Evolutionary conservation across 2,888 invertebrate genomes (phyloP), one percentile per base, ranked within the genome.

Genomic region (Drosophila atroscutellata): DNA sequence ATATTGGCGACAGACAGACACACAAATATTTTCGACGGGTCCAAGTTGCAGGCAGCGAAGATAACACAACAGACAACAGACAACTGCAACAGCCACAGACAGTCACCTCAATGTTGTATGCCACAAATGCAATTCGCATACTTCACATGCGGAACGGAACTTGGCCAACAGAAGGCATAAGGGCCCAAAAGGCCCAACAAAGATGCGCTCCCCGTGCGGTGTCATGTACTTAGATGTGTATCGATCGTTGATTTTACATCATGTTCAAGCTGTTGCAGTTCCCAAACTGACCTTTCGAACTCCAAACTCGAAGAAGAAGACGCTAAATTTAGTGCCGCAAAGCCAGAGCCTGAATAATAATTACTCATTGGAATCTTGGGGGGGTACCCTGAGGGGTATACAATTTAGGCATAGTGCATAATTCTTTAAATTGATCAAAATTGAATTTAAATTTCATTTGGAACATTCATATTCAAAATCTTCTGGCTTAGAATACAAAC

Each of bases 1-100:
- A 77, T 77, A 79, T 86, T 83, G 89, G 86, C 86, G 81, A 89
- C 89, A 83, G 62, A 80, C 39, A 26, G 4, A 45, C n/a, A 49
- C 49, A 42, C 72, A 83, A 82, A 87, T 86, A 87, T 82, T 87
- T 89, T 77, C 86, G 89, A 80, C 55, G 55, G 55, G 36, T 28
- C 39, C 37, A 39, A 28, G 26, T 36, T 32, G 55, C 55, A n/a
- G 37, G 39, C 75, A 59, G 61, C 55, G 42, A 59, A 58, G 74
- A 77, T 74, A 65, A 66, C 78, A 68, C n/a, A 54, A 50, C 47
- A 26, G 47, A 55, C 51, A 61, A 42, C 50, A 20, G 13, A 5
- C 64, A 47, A 34, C 57, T 36, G 57, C 62, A 68, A 57, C 54
- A 45, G 56, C 51, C n/a, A 37, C 52, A 37, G 50, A 42, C 51